Base-by-base conservation (phyloP, 1,140 invertebrate species). In the Drosophila paulistorum region DNA sequence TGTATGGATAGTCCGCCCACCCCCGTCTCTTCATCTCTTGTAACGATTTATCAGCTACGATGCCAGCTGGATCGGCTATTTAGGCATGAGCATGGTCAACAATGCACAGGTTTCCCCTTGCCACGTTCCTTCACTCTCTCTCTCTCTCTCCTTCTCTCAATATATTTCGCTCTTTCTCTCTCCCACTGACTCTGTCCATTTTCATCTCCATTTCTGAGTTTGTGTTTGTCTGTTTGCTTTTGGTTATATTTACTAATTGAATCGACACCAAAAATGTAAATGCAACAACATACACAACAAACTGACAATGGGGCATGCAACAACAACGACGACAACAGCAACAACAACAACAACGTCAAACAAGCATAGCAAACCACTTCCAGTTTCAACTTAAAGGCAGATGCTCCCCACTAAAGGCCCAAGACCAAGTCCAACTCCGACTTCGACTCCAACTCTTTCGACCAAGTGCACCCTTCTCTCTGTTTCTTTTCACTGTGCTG, bases 191-290 rank as follows among this genome's bases (percentile, higher is more conserved):
- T 26, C 41, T 58, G 57, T 58, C 48, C 69, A 54, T 17, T 51
- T 51, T 51, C 60, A 26, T 33, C 63, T 35, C 45, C 48, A 54
- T 64, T 42, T 6, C 66, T 42, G 37, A 33, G 65, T 71, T 74
- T 70, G 45, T 81, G 85, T 84, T 74, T 82, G 79, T 86, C 72
- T 81, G 87, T 90, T 90, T 87, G 80, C 83, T 87, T 90, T 90
- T 90, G 85, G 77, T 91, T 90, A 91, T 91, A 91, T 91, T 91
- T 91, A 91, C 90, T 91, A 91, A 91, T 91, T 91, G 90, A 91
- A 91, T 91, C 90, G 90, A 91, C 90, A 91, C 90, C 90, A 91
- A 91, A 91, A 91, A 90, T 89, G 90, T 91, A 89, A 89, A 85
- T 82, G 81, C 84, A 85, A 83, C 89, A 90, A 89, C 80, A 89